Conservation (phyloP, 1,140 invertebrate species). For the Scaptomyza graminum region DNA sequence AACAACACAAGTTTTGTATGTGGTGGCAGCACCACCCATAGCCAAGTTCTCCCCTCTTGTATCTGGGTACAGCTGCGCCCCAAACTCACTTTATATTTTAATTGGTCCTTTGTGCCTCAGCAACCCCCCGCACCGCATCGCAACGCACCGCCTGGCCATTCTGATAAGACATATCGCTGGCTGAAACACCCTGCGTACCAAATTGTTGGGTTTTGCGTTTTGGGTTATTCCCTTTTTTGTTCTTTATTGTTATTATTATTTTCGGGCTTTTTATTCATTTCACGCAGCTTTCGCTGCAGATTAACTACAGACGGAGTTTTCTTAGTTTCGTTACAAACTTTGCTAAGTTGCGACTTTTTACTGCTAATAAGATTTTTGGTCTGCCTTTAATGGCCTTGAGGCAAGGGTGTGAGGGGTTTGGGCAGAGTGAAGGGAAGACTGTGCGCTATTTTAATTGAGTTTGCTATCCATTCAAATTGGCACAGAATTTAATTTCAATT, state of each 20-base stretch:
- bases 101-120: constrained; percentile 80
- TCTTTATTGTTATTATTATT: constrained; percentile 82
- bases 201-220: constrained; percentile 30
- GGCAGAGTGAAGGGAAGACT: not conserved
- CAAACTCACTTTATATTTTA: constrained; percentile 74
- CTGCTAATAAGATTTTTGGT: constrained; percentile 82
- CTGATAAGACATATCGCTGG: constrained; percentile 50
- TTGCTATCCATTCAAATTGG: constrained; percentile 70
- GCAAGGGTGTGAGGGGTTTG: not conserved
- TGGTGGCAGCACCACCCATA: constrained; percentile 6
- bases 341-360: constrained; percentile 52
- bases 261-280: constrained; percentile 80
- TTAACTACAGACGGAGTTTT: constrained; percentile 66
- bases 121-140: constrained; percentile 11
- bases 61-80: constrained; percentile 25
- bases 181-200: constrained; percentile 37
- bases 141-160: constrained; percentile 10
- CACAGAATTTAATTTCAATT: constrained; percentile 79
- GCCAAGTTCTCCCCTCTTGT: constrained; percentile 19
- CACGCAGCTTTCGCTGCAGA: constrained; percentile 76
- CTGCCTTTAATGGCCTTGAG: constrained; percentile 68
- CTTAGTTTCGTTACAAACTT: constrained; percentile 46
- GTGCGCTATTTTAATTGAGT: constrained; percentile 67
- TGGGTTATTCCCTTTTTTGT: constrained; percentile 22
- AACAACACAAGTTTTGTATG: constrained; percentile 16